phyloP scores from a whole-genome alignment of 2,113 vertebrate species.

The Semicossyphus pulcher region DNA sequence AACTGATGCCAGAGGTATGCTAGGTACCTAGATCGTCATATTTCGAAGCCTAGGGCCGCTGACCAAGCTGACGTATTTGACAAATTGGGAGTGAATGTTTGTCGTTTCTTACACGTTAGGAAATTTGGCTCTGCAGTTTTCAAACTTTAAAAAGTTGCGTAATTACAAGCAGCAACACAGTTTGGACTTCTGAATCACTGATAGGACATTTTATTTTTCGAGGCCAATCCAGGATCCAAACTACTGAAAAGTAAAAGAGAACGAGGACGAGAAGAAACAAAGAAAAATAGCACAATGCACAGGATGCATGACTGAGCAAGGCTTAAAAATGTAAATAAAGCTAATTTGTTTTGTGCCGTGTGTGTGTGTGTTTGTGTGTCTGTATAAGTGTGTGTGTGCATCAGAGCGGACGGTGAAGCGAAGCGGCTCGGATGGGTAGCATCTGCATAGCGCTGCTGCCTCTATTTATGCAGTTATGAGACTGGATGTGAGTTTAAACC shows the following conservation, averaged over 20 bases:
- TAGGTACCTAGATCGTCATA: too few species aligned
- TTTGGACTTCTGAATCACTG: not conserved
- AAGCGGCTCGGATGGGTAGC: constrained; percentile 63
- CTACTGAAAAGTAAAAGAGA: not conserved
- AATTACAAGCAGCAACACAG: too few species aligned
- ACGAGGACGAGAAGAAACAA: not conserved
- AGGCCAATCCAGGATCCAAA: not conserved
- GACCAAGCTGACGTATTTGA: too few species aligned
- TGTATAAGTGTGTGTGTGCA: constrained; percentile 22
- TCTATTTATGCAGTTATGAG: constrained; percentile 69
- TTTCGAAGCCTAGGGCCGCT: too few species aligned
- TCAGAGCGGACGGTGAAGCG: constrained; percentile 43
- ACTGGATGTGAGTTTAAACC: constrained; percentile 77
- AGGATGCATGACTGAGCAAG: constrained; percentile 16
- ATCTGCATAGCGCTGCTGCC: constrained; percentile 67
- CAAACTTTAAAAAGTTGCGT: too few species aligned
- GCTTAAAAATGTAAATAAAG: constrained; percentile 45
- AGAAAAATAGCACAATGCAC: constrained; percentile 5
- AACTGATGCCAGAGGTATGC: too few species aligned
- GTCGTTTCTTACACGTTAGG: too few species aligned
- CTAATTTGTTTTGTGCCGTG: constrained; percentile 29
- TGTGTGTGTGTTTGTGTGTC: constrained; percentile 13
- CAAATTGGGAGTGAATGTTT: too few species aligned
- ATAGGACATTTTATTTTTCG: not conserved
- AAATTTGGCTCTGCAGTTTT: too few species aligned